Percentiles rank a stretch among this genome's conserved stretches.
Evolutionary conservation across 2,797 vertebrate genomes (phyloP).

Genomic region (Sebastes aleutianus): DNA sequence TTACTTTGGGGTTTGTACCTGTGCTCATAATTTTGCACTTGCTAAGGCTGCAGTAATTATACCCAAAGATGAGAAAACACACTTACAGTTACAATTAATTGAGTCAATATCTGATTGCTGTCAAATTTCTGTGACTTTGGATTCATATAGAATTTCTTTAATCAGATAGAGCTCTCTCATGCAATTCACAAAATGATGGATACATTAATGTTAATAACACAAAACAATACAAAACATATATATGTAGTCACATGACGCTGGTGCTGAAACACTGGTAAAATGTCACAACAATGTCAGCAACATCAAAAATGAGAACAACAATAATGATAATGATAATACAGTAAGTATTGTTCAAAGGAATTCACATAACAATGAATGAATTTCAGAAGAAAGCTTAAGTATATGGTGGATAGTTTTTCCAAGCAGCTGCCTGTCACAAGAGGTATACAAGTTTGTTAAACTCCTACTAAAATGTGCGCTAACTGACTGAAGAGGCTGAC

Average conservation of each 20-base stretch:
- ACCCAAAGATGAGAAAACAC: not conserved
- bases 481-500: not conserved
- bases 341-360: not conserved
- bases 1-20: not conserved
- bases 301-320: not conserved
- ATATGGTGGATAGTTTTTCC: not conserved
- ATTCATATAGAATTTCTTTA: not conserved
- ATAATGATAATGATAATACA: not conserved
- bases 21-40: not conserved
- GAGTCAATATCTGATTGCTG: not conserved
- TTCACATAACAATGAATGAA: not conserved
- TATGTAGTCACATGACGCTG: not conserved
- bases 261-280: not conserved
- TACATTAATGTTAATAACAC: not conserved
- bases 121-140: not conserved
- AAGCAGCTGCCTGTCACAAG: constrained; percentile 20
- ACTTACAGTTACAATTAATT: no score
- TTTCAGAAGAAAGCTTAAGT: not conserved
- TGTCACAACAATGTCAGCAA: not conserved
- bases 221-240: not conserved
- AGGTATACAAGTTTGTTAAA: constrained; percentile 2
- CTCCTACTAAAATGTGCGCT: not conserved
- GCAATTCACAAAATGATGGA: not conserved
- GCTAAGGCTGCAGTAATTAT: not conserved
- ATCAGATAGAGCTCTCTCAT: not conserved